Base-by-base conservation (phyloP, 2,797 vertebrate species). In the Anas bahamensis region DNA sequence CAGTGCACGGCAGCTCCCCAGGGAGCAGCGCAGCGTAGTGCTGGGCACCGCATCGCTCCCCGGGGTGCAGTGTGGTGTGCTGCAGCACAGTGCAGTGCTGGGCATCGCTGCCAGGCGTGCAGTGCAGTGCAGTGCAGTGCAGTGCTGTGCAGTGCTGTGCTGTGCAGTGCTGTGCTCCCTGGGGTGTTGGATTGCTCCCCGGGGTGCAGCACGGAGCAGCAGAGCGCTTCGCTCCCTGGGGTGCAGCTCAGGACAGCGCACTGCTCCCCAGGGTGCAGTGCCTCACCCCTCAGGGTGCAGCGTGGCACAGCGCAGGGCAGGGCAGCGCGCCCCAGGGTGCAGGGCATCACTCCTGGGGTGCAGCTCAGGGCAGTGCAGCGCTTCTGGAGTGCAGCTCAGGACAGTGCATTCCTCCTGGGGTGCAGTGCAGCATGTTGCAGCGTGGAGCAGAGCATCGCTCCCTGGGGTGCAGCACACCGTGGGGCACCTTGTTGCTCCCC, bases 171-270 rank as follows among this genome's bases (percentile, higher is more conserved):
- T 4, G 33, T 6, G 6, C 13, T 35, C 29, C 28, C 15, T 6
- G 17, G 28, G 31, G 26, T 22, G 37, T 9, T 44, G 26, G 21
- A 7, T 18, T 7, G 24, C 57, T 52, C 22, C 26, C 8, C 9
- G 14, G 17, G 10, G 31, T 17, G 29, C 65, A 5, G 7, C 28
- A 15, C 11, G 21, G 9, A 10, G 35, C 74, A 41, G 46, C 19
- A 10, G 14, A 2, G 31, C 2, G 4, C 46, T 11, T 18, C 26
- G 11, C 21, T 9, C 22, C 17, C 18, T 0, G 4, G 57, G 31
- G 48, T 29, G 35, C 55, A 55, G 39, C 6, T 37, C 4, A 7
- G 13, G 6, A 14, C n/a, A 17, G 24, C 24, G 42, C 14, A 7
- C 16, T 1, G 7, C 18, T 41, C 11, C 28, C 37, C 61, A 31